Conservation (phyloP, 2,797 vertebrate species). For the Aplochiton taeniatus region DNA sequence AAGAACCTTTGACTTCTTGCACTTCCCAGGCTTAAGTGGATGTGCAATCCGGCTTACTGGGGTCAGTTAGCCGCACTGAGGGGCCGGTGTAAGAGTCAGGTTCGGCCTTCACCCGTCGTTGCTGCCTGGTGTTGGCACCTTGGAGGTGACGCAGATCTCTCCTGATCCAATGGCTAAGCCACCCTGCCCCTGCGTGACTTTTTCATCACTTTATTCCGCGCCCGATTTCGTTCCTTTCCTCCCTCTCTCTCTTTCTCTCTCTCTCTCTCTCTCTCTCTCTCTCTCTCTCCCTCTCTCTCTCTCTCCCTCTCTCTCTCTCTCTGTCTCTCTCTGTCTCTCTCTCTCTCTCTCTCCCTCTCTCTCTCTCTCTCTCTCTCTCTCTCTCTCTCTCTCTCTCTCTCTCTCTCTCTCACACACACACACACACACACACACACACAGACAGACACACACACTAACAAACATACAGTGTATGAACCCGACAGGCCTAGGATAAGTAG, state of each 20-base stretch:
- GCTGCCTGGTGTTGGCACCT: constrained; percentile 32
- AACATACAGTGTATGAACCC: no score
- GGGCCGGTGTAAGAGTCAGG: no score
- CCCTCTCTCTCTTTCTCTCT: constrained; percentile 22
- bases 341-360: constrained; percentile 2
- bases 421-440: no score
- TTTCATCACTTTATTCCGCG: no score
- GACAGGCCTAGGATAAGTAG: no score
- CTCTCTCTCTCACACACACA: background rate
- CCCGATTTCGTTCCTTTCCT: background rate
- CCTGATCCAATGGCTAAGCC: constrained; percentile 41
- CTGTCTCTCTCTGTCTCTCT: no score
- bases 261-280: constrained; percentile 28
- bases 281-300: background rate
- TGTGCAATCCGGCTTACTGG: no score
- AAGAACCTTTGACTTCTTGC: no score
- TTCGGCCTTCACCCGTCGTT: no score
- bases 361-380: constrained; percentile 38
- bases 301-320: constrained; percentile 36
- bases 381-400: constrained; percentile 11
- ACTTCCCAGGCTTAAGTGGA: no score
- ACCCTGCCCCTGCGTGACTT: constrained; percentile 2
- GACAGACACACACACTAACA: no score
- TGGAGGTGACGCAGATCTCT: constrained; percentile 46
- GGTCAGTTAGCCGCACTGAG: no score